Percentiles rank a stretch among this genome's conserved stretches.
Conservation (phyloP, 2,113 vertebrate species). For the Epinephelus lanceolatus region DNA sequence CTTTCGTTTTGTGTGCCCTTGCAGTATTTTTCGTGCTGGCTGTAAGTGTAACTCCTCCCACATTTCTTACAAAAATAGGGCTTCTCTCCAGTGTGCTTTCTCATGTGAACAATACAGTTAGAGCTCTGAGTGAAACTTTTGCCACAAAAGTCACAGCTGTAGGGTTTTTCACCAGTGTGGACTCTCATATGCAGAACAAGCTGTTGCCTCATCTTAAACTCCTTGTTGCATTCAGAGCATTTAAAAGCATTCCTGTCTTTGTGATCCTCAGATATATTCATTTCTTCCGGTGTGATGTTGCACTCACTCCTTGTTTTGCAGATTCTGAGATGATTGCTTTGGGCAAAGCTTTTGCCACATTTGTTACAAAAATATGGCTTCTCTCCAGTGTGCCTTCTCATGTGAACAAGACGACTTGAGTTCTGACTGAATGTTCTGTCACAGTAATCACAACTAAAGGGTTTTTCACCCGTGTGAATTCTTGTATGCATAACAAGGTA, state of each 20-base stretch:
- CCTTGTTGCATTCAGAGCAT: slow-evolving; percentile 21
- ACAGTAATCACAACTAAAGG: not conserved
- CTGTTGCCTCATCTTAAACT: slow-evolving; percentile 11
- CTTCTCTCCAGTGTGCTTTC: slow-evolving; percentile 15
- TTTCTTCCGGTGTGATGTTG: not conserved
- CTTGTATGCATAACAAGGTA: slow-evolving; percentile 15
- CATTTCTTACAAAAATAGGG: slow-evolving; percentile 12
- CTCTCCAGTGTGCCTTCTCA: slow-evolving; percentile 18
- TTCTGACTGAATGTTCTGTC: slow-evolving; percentile 1
- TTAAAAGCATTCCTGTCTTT: slow-evolving; percentile 4
- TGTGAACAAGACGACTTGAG: slow-evolving; percentile 21
- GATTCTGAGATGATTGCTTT: slow-evolving; percentile 8
- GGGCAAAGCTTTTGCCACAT: slow-evolving; percentile 23
- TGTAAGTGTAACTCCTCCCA: not conserved
- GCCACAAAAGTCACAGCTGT: slow-evolving; percentile 24
- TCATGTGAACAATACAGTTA: slow-evolving; percentile 12
- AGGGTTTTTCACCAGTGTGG: slow-evolving; percentile 36
- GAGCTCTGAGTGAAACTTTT: slow-evolving; percentile 25
- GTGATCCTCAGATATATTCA: not conserved
- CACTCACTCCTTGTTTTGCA: slow-evolving; percentile 1
- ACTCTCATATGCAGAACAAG: slow-evolving; percentile 2
- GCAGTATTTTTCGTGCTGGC: not conserved
- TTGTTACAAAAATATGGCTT: slow-evolving; percentile 38
- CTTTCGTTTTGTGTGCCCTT: not conserved
- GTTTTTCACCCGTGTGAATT: slow-evolving; percentile 29